Conservation (phyloP, 37 sponge, comb jelly and placozoan species). For the Dysidea cf. avara region DNA sequence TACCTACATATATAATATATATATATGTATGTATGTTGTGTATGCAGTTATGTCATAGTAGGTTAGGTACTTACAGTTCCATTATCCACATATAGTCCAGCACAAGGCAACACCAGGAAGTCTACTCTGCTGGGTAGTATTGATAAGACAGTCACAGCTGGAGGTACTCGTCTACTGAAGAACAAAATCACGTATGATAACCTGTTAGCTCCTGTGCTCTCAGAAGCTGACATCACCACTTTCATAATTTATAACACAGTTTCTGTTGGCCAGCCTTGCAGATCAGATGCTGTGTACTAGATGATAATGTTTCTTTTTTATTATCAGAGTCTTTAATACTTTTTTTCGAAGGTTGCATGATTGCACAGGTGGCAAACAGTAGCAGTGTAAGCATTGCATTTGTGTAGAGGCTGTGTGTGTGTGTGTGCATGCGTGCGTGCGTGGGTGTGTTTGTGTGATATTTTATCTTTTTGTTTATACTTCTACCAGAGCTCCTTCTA, state of each 20-base stretch:
- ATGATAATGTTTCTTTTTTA: too few species aligned
- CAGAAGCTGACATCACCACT: too few species aligned
- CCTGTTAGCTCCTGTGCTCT: too few species aligned
- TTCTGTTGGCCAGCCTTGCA: too few species aligned
- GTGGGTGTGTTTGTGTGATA: not conserved
- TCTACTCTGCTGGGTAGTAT: slow-evolving; percentile 72
- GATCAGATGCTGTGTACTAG: too few species aligned
- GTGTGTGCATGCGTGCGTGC: not conserved
- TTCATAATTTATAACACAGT: too few species aligned
- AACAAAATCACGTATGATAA: slow-evolving; percentile 57
- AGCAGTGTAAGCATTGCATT: too few species aligned
- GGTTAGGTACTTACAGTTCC: not conserved
- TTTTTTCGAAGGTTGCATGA: too few species aligned
- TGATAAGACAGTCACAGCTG: slow-evolving; percentile 74
- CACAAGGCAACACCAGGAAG: slow-evolving; percentile 50
- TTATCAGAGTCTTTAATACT: too few species aligned
- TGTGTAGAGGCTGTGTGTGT: not conserved
- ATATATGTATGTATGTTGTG: not conserved
- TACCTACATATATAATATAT: not conserved
- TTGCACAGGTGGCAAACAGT: too few species aligned
- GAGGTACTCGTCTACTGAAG: slow-evolving; percentile 58
- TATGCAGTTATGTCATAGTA: not conserved
- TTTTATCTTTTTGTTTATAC: not conserved
- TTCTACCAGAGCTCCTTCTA: slow-evolving; percentile 52
- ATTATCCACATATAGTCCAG: slow-evolving; percentile 30